Evolutionary conservation across 2,797 vertebrate genomes (phyloP).

Genomic region (Leucoraja ocellata): DNA sequence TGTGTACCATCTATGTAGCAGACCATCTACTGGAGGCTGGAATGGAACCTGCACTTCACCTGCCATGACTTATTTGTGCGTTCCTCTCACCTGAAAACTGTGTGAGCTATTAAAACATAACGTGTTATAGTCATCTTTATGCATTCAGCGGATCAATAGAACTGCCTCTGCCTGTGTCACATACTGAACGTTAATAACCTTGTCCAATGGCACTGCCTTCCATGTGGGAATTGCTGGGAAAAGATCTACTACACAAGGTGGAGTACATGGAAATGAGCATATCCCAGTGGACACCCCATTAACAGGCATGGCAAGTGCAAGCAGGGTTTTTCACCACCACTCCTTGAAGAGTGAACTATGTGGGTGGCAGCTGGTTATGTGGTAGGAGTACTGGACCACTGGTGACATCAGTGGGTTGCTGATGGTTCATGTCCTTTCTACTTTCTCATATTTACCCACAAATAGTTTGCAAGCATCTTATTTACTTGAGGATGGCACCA

Average conservation of each 20-base stretch:
- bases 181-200: not conserved
- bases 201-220: not conserved
- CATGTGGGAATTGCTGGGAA: not conserved
- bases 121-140: not conserved
- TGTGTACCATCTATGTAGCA: no score
- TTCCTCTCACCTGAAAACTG: not conserved
- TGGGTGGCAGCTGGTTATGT: not conserved
- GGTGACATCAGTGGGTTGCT: not conserved
- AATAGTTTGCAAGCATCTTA: not conserved
- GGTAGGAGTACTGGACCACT: not conserved
- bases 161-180: no score
- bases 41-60: no score
- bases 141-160: no score
- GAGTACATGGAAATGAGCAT: not conserved
- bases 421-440: no score
- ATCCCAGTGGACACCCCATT: not conserved
- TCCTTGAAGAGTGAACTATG: not conserved
- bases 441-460: not conserved
- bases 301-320: not conserved
- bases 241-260: not conserved
- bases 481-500: not conserved
- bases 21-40: no score
- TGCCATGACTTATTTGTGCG: not conserved
- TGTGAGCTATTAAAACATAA: not conserved
- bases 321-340: not conserved